Evolutionary conservation across 2,888 invertebrate genomes (phyloP), one percentile per base, ranked within the genome.

Genomic region (Blomia tropicalis): DNA sequence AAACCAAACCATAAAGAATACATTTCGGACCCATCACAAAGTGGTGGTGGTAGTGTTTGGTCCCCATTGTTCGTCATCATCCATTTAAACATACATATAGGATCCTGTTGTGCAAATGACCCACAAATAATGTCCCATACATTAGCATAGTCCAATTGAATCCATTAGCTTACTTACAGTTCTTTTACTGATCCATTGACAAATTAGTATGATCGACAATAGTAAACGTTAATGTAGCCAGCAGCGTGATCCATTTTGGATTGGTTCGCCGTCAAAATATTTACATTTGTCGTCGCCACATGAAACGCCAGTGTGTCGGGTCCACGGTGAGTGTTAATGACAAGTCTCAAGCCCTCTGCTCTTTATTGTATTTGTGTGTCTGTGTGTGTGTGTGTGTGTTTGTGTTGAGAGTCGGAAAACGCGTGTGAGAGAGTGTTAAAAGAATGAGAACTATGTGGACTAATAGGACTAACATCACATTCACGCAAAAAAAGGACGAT

Each of bases 1-100:
- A 47, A 47, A 47, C 51, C 51, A 47, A 47, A 47, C 51, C 51
- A 47, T 11, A 47, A n/a, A 47, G 7, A 7, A 47, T 47, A 11
- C 27, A 47, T n/a, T 11, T 47, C 36, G 36, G 36, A 36, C 36
- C 7, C 7, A 17, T 11, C 36, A 36, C 36, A 36, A 36, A 11
- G 36, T 11, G 36, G 7, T 7, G 7, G 36, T 7, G 17, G 36
- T 36, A 36, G 7, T 36, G 36, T 36, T 36, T 17, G 36, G 17
- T n/a, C n/a, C n/a, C n/a, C n/a, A n/a, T n/a, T n/a, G n/a, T n/a
- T n/a, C n/a, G n/a, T n/a, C n/a, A n/a, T n/a, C n/a, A n/a, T n/a
- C n/a, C n/a, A n/a, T n/a, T n/a, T n/a, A n/a, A n/a, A n/a, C n/a
- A n/a, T n/a, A n/a, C n/a, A n/a, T n/a, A n/a, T n/a, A n/a, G n/a